Evolutionary conservation across 2,113 vertebrate species (phyloP).

Genomic region (Nycticebus coucang): DNA sequence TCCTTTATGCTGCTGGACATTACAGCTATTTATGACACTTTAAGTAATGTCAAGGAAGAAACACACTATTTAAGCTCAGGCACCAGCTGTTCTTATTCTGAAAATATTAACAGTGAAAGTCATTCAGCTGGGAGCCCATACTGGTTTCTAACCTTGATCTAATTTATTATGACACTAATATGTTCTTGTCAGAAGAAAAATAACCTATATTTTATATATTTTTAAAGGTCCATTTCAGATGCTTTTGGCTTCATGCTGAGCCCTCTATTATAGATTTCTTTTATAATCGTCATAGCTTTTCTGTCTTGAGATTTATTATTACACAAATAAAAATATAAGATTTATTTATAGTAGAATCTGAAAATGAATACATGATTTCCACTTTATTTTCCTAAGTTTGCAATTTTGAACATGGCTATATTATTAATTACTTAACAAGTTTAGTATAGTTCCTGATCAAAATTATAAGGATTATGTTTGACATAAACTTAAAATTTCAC

Average conservation of each 20-base stretch:
- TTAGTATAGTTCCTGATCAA: not conserved
- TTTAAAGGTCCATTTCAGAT: not conserved
- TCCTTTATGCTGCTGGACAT: constrained; percentile 25
- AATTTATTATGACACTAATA: constrained; percentile 56
- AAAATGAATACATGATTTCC: not conserved
- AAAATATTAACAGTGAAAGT: constrained; percentile 46
- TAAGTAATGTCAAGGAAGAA: not conserved
- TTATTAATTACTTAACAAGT: not conserved
- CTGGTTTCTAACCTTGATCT: constrained; percentile 40
- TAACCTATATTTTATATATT: constrained; percentile 15
- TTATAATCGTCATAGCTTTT: not conserved
- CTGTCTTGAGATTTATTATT: constrained; percentile 11
- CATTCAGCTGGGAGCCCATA: not conserved
- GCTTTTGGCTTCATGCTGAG: not conserved
- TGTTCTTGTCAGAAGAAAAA: constrained; percentile 49
- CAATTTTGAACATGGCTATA: not conserved
- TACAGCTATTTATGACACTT: constrained; percentile 48
- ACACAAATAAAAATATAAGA: not conserved
- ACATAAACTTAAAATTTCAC: not conserved
- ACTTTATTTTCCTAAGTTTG: not conserved
- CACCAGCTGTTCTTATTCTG: constrained; percentile 47
- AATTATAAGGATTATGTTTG: not conserved
- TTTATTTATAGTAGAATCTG: not conserved
- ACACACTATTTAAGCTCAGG: not conserved
- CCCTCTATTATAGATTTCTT: not conserved